Evolutionary conservation across 1,140 invertebrate genomes (phyloP).

Genomic region (Myzus persicae): DNA sequence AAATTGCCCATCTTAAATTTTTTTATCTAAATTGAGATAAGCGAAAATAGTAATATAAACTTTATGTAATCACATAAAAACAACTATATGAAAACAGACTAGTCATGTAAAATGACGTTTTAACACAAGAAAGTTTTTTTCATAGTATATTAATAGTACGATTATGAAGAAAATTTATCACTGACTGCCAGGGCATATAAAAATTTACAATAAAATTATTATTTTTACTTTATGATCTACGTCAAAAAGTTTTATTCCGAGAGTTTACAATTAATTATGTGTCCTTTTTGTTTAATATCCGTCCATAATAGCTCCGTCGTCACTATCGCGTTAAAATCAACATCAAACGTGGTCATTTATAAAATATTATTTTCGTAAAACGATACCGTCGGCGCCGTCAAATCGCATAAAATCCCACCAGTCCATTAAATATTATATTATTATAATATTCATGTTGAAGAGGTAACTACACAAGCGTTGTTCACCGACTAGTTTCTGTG

Average conservation of each 20-base stretch:
- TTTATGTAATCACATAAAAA: background rate
- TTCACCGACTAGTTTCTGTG: background rate
- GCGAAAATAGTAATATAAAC: background rate
- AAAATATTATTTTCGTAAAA: background rate
- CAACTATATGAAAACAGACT: background rate
- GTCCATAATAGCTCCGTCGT: background rate
- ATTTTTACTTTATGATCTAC: background rate
- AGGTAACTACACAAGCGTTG: background rate
- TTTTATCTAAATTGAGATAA: background rate
- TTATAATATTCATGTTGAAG: background rate
- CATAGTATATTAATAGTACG: background rate
- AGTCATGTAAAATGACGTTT: background rate
- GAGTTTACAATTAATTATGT: slow-evolving; percentile 6
- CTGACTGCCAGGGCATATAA: background rate
- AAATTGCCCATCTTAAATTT: background rate
- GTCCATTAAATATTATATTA: slow-evolving; percentile 21
- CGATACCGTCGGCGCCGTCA: background rate
- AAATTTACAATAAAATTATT: background rate
- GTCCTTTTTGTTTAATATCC: slow-evolving; percentile 7
- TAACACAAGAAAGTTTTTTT: background rate
- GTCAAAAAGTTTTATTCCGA: background rate
- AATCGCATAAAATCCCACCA: background rate
- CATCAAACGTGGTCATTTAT: slow-evolving; percentile 14
- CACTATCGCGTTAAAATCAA: background rate
- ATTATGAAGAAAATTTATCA: background rate